Percentiles rank a stretch among this genome's conserved stretches.
Evolutionary conservation across 1,140 invertebrate genomes (phyloP).

Genomic region (Listronotus bonariensis): DNA sequence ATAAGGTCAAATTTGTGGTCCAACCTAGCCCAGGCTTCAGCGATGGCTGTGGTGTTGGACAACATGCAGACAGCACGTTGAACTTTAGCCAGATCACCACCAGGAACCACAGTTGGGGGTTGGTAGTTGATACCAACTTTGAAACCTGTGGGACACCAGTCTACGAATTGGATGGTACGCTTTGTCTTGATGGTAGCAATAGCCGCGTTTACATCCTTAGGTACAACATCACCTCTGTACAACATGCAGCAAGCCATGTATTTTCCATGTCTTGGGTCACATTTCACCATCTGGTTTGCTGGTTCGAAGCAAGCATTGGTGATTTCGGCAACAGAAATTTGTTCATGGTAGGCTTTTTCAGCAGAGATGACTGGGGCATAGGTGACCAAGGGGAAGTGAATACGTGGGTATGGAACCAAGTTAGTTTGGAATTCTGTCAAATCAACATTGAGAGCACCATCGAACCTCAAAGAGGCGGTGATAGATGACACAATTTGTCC

Average conservation of each 20-base stretch:
- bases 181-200: slow-evolving; percentile 90
- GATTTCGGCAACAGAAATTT: slow-evolving; percentile 75
- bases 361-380: slow-evolving; percentile 85
- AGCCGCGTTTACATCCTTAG: slow-evolving; percentile 88
- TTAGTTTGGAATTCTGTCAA: slow-evolving; percentile 84
- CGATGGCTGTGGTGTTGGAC: slow-evolving; percentile 84
- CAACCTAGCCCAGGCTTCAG: slow-evolving; percentile 80
- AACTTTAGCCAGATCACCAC: slow-evolving; percentile 75
- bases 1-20: slow-evolving; percentile 83
- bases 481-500: slow-evolving; percentile 87
- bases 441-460: slow-evolving; percentile 65
- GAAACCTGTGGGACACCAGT: slow-evolving; percentile 82
- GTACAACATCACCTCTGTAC: slow-evolving; percentile 64
- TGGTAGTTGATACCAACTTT: slow-evolving; percentile 79
- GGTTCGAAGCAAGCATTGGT: slow-evolving; percentile 90
- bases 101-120: slow-evolving; percentile 79
- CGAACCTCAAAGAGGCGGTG: slow-evolving; percentile 84
- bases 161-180: slow-evolving; percentile 78
- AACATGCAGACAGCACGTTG: slow-evolving; percentile 85
- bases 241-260: slow-evolving; percentile 84
- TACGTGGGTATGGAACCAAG: slow-evolving; percentile 76
- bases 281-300: slow-evolving; percentile 92
- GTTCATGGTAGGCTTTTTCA: slow-evolving; percentile 55
- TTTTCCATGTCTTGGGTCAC: slow-evolving; percentile 85
- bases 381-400: slow-evolving; percentile 63